Base-by-base conservation (phyloP, 1,140 invertebrate genomes). In the Littorina saxatilis region DNA sequence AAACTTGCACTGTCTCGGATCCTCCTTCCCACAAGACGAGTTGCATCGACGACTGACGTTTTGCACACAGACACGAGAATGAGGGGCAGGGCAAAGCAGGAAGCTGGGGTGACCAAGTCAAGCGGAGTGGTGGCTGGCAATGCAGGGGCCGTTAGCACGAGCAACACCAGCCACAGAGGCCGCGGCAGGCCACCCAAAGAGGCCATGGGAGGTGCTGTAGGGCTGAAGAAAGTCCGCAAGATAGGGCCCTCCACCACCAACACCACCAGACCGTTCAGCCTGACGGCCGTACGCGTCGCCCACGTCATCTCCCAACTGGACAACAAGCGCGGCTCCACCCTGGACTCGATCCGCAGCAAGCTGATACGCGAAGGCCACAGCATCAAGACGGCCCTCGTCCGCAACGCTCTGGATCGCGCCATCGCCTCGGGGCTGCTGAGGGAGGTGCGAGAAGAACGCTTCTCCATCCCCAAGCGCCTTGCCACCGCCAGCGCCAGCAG, bases 341-440 rank as follows among this genome's bases (percentile, higher is more conserved):
- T 68, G 66, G 66, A 68, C 11, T 68, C 66, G 29, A 68, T 68
- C 66, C 66, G 66, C 35, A 39, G 66, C 66, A 68, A 68, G 66
- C 66, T 68, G 66, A 39, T 68, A 32, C 66, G 66, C 35, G 39
- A 15, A 32, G 66, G 66, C 32, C 15, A 20, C 66, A 17, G 4
- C 9, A 39, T 35, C 32, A 68, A 39, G 13, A 39, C 66, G 17
- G 9, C 9, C 5, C 35, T 39, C 4, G 39, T 68, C 66, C 66
- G 66, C 15, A 13, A 39, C 35, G 66, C 66, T 39, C 17, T 68
- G 66, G 66, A 68, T 2, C 32, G 66, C 29, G 66, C 66, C 66
- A 35, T 68, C 5, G 23, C 20, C 2, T 13, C 66, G 66, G 66
- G 66, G 7, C 15, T 68, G 66, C 66, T 68, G 66, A 32, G 66